Percentiles rank a stretch among this genome's conserved stretches.
Evolutionary conservation across 2,113 vertebrate species (phyloP).

Genomic region (Balaeniceps rex): DNA sequence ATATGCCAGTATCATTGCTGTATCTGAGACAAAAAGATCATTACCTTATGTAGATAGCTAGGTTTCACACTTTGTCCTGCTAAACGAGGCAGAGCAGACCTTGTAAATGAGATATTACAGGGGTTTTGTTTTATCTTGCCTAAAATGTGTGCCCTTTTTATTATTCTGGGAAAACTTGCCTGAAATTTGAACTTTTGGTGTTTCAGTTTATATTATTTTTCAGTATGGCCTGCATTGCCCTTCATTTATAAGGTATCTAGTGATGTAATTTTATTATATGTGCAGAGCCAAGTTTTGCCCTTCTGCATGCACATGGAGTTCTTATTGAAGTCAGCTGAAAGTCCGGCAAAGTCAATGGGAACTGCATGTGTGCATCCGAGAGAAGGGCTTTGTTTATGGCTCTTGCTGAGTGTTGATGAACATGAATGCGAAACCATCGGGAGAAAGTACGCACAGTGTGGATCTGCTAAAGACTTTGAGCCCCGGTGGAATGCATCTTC

Average conservation of each 20-base stretch:
- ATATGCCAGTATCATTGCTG: neutral
- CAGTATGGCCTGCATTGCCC: neutral
- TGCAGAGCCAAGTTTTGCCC: neutral
- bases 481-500: neutral
- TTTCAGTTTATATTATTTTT: conserved; percentile 36
- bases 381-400: conserved; percentile 20
- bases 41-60: neutral
- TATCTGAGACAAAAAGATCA: neutral
- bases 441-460: neutral
- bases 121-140: neutral
- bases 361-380: neutral
- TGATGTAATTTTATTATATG: conserved; percentile 15
- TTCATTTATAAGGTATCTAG: neutral
- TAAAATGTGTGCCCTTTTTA: neutral
- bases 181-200: neutral
- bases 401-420: conserved; percentile 44
- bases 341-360: conserved; percentile 16
- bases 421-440: neutral
- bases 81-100: neutral
- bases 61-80: neutral
- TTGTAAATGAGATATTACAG: neutral
- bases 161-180: neutral
- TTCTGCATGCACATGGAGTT: neutral
- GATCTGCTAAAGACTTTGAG: conserved; percentile 24
- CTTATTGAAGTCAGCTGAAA: conserved; percentile 47